A percentile compares a stretch with the other conserved stretches of the same genome.
These are phyloP conservation scores for Leptopilina clavipes DNA, from an alignment of 1,140 invertebrate species.

Conservation along the genomic window DNA sequence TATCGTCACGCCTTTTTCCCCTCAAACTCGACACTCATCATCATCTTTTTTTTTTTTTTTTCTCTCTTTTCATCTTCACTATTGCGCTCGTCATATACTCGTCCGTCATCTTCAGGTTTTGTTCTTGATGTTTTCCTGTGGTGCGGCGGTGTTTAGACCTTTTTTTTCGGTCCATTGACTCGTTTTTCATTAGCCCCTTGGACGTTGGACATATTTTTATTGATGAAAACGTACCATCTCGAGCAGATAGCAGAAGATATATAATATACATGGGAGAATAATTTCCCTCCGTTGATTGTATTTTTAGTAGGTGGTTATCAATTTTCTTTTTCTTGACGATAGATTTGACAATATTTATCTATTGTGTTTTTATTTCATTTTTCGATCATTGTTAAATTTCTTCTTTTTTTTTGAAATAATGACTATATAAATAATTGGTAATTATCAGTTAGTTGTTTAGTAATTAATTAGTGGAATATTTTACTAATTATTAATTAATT, in stretches of 20 bases:
- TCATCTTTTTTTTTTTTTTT: conserved; percentile 37
- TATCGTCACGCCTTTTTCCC: conserved; percentile 39
- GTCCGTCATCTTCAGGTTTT: conserved; percentile 30
- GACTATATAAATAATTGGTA: too few relatives aligned
- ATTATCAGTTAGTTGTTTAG: too few relatives aligned
- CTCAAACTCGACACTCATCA: not conserved
- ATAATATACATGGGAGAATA: not conserved
- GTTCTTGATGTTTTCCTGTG: conserved; percentile 2
- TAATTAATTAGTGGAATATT: too few relatives aligned
- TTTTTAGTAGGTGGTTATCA: too few relatives aligned
- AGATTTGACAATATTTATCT: too few relatives aligned
- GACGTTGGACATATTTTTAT: conserved; percentile 61
- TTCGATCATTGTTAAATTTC: too few relatives aligned
- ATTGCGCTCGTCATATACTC: conserved; percentile 18
- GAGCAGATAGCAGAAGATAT: conserved; percentile 58
- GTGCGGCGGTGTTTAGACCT: not conserved
- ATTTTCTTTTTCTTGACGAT: too few relatives aligned
- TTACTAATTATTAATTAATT: too few relatives aligned
- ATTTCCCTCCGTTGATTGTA: too few relatives aligned
- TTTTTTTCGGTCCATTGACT: conserved; percentile 35
- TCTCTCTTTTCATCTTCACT: conserved; percentile 36
- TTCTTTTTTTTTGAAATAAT: too few relatives aligned
- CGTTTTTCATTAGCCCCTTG: conserved; percentile 60
- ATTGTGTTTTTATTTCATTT: too few relatives aligned
- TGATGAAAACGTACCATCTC: conserved; percentile 64